A percentile compares a stretch with the other conserved stretches of the same genome.
These are phyloP conservation scores for Epinephelus cyanopodus DNA, from an alignment of 2,113 vertebrate species.

Conservation along the genomic window DNA sequence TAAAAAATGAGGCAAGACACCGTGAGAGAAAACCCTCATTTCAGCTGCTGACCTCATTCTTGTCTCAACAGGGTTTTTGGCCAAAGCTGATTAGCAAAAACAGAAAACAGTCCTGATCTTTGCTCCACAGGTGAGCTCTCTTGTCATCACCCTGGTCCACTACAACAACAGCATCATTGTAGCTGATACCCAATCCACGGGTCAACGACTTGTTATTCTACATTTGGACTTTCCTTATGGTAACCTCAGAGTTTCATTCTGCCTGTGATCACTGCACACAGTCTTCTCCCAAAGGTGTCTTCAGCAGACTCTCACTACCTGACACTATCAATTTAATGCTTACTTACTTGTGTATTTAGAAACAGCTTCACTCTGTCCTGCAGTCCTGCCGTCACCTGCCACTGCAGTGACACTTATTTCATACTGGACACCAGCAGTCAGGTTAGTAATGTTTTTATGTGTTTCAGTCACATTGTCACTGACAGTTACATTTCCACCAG, in stretches of 20 bases:
- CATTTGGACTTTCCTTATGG: not conserved
- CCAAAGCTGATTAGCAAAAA: too few relatives aligned
- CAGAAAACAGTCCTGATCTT: not conserved
- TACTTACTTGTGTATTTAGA: not conserved
- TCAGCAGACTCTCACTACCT: too few relatives aligned
- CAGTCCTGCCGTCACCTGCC: not conserved
- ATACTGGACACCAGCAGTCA: slow-evolving; percentile 26
- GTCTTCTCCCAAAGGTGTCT: too few relatives aligned
- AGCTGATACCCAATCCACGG: not conserved
- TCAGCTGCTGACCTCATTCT: too few relatives aligned
- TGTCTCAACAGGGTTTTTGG: too few relatives aligned
- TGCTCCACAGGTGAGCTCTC: not conserved
- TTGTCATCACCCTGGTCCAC: not conserved
- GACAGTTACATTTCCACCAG: too few relatives aligned
- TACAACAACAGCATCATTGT: not conserved
- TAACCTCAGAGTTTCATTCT: not conserved
- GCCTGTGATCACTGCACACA: too few relatives aligned
- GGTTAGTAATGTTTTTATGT: slow-evolving; percentile 1
- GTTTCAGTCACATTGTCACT: not conserved
- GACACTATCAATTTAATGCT: too few relatives aligned
- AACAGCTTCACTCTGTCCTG: not conserved
- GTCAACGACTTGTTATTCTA: too few relatives aligned
- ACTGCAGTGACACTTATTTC: not conserved
- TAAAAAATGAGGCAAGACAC: not conserved
- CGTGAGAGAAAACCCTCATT: not conserved